Evolutionary conservation across 2,113 vertebrate genomes (phyloP).

Genomic region (Cyanoderma ruficeps): DNA sequence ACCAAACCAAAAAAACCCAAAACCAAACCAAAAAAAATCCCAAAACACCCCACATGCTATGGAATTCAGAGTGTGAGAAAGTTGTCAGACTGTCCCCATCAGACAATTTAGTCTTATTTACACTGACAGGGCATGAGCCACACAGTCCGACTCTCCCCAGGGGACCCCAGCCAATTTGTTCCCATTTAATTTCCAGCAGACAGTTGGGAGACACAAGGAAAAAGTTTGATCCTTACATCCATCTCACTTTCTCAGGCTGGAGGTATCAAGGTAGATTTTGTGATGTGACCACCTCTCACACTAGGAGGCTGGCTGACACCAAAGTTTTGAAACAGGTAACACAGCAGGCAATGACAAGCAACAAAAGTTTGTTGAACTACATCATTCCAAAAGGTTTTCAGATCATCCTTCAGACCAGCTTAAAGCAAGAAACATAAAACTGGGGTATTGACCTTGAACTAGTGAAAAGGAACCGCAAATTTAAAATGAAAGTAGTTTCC

Average conservation of each 20-base stretch:
- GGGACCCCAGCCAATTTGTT: not conserved
- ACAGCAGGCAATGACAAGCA: not conserved
- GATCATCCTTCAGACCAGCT: not conserved
- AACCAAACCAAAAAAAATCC: not conserved
- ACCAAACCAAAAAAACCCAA: not conserved
- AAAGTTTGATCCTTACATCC: not conserved
- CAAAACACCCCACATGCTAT: fast-evolving
- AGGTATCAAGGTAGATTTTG: not conserved
- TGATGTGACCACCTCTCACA: not conserved
- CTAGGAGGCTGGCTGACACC: not conserved
- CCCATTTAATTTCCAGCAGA: not conserved
- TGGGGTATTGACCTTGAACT: not conserved
- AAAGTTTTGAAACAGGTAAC: not conserved
- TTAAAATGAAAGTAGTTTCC: not conserved
- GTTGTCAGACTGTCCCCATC: not conserved
- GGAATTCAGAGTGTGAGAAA: constrained; percentile 21
- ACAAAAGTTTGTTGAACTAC: not conserved
- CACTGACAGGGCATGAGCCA: not conserved
- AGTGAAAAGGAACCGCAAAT: not conserved
- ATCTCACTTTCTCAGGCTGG: not conserved
- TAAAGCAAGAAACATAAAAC: not conserved
- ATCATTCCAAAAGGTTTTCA: not conserved
- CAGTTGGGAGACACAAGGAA: not conserved
- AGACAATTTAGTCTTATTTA: not conserved
- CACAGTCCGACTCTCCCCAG: not conserved